These are phyloP conservation scores for Corynorhinus townsendii DNA, from an alignment of 2,113 vertebrate genomes.

Conservation along the genomic window DNA sequence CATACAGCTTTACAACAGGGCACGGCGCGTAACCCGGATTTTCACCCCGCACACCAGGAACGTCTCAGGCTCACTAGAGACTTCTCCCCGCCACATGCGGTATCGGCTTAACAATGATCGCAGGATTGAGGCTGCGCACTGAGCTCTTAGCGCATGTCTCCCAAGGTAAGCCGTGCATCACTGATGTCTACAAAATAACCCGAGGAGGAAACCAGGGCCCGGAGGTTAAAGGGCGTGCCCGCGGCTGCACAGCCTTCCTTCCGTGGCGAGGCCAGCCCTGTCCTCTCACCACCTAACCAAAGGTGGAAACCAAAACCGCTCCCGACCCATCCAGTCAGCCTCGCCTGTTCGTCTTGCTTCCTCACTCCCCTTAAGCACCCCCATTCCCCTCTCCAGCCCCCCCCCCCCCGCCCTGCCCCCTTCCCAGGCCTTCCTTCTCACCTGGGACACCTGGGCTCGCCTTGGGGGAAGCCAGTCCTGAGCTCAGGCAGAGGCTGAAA, in stretches of 20 bases:
- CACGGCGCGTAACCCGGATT: neutral
- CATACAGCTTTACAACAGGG: neutral
- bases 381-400: neutral
- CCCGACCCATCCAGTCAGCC: no score
- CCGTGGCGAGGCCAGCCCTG: neutral
- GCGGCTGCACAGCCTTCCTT: accelerated
- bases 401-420: neutral
- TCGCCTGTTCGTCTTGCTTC: neutral
- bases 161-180: neutral
- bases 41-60: neutral
- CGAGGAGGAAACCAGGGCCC: neutral
- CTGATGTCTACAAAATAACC: neutral
- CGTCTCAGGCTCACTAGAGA: neutral
- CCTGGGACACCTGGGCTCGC: neutral
- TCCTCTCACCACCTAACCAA: neutral
- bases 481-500: neutral
- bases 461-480: neutral
- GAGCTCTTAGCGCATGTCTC: accelerated
- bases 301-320: neutral
- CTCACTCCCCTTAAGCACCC: neutral
- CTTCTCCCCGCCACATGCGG: accelerated
- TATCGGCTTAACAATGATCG: accelerated
- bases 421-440: no score
- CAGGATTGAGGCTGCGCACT: accelerated
- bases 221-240: neutral